Conservation (phyloP, 2,113 vertebrate species). For the Malurus alboscapulatus region DNA sequence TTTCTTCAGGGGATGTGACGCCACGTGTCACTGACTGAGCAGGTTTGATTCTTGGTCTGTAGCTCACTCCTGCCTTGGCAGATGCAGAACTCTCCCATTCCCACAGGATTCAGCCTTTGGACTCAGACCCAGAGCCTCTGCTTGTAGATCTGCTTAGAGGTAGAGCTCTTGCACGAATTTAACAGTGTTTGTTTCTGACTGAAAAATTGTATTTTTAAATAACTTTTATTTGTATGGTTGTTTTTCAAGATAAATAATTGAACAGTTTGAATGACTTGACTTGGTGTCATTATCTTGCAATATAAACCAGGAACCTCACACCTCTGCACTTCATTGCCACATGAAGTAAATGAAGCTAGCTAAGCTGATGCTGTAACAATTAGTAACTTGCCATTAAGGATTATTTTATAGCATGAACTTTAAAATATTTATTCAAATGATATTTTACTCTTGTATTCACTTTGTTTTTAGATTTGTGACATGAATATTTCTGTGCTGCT, state of each 20-base stretch:
- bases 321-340: slow-evolving; percentile 88
- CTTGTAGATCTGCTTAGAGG: slow-evolving; percentile 41
- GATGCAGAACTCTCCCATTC: slow-evolving; percentile 22
- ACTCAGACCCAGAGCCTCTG: slow-evolving; percentile 39
- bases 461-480: slow-evolving; percentile 86
- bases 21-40: neutral
- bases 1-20: slow-evolving; percentile 33
- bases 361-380: slow-evolving; percentile 94
- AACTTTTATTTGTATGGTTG: slow-evolving; percentile 67
- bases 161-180: slow-evolving; percentile 44
- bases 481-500: slow-evolving; percentile 87
- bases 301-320: slow-evolving; percentile 98
- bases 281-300: slow-evolving; percentile 81
- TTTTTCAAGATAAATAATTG: slow-evolving; percentile 79
- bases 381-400: slow-evolving; percentile 96
- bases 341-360: slow-evolving; percentile 99
- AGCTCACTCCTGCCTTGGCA: neutral
- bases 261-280: slow-evolving; percentile 86
- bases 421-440: slow-evolving; percentile 99
- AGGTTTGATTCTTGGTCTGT: neutral
- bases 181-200: slow-evolving; percentile 58
- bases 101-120: slow-evolving; percentile 44
- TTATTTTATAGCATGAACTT: slow-evolving; percentile 99
- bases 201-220: slow-evolving; percentile 54
- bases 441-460: slow-evolving; percentile 99